These are phyloP conservation scores for Cynoglossus semilaevis DNA, from an alignment of 2,113 vertebrate genomes.

Conservation along the genomic window DNA sequence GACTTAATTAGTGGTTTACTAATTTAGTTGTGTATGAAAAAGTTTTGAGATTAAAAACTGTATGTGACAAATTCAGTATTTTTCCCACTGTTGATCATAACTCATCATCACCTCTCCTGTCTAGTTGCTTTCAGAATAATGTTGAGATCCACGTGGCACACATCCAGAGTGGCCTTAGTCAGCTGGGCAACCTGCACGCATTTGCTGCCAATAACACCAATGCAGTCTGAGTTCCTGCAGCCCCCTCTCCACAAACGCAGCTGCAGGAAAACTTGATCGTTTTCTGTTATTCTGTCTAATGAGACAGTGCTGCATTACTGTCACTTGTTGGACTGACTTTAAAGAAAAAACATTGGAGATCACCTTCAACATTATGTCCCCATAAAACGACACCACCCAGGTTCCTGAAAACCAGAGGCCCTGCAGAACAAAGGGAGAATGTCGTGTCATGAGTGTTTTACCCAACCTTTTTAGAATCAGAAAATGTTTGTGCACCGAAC, in stretches of 20 bases:
- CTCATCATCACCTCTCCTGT: constrained; percentile 2
- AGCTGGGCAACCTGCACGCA: constrained; percentile 96
- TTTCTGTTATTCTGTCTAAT: constrained; percentile 5
- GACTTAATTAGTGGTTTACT: too few species aligned
- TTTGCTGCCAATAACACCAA: constrained; percentile 97
- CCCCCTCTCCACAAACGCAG: constrained; percentile 5
- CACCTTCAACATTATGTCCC: constrained; percentile 35
- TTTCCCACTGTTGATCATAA: neutral
- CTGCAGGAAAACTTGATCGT: constrained; percentile 10
- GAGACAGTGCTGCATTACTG: constrained; percentile 43
- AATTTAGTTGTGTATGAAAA: too few species aligned
- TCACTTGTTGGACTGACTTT: constrained; percentile 28
- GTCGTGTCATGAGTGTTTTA: constrained; percentile 31
- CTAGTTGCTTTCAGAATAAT: constrained; percentile 97
- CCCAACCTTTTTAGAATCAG: constrained; percentile 42
- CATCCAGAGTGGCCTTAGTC: constrained; percentile 98
- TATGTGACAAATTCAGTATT: too few species aligned
- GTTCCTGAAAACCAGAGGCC: constrained; percentile 12
- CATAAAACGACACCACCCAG: constrained; percentile 29
- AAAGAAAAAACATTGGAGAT: constrained; percentile 14
- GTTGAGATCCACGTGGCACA: constrained; percentile 99
- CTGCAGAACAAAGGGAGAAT: constrained; percentile 9
- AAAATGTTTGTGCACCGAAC: constrained; percentile 51
- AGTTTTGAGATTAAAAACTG: too few species aligned
- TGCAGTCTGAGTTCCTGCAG: constrained; percentile 81